phyloP scores from a whole-genome alignment of 1,140 invertebrate genomes.

The Drosophila tristis region DNA sequence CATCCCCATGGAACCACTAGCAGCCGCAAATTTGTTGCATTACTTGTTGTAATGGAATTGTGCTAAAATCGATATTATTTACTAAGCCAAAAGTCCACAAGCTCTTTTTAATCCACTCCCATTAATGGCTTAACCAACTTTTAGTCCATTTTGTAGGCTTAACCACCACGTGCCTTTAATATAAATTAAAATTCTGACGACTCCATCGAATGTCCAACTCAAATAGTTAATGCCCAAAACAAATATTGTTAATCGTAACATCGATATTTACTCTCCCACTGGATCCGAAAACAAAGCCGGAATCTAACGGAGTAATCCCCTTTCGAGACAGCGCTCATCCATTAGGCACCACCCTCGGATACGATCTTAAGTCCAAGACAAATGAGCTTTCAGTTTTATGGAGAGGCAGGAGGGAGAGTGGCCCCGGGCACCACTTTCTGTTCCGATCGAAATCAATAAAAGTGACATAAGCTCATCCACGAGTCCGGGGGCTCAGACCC shows the following conservation, averaged over 20 bases:
- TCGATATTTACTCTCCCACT: slow-evolving; percentile 45
- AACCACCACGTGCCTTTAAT: slow-evolving; percentile 43
- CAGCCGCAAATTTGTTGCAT: no score
- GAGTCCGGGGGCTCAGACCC: slow-evolving; percentile 15
- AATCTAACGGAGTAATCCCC: slow-evolving; percentile 46
- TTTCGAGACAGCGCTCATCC: slow-evolving; percentile 41
- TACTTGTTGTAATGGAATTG: no score
- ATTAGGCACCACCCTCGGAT: slow-evolving; percentile 42
- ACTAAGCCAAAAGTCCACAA: no score
- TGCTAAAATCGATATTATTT: no score
- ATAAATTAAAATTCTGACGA: slow-evolving; percentile 20
- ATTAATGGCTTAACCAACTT: no score
- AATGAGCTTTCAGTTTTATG: slow-evolving; percentile 66
- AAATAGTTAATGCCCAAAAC: slow-evolving; percentile 34
- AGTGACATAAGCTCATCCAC: slow-evolving; percentile 75
- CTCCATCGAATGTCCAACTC: slow-evolving; percentile 22
- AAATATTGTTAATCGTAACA: slow-evolving; percentile 43
- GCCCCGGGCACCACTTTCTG: slow-evolving; percentile 27
- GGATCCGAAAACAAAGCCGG: slow-evolving; percentile 7
- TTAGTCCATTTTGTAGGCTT: not conserved
- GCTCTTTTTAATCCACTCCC: no score
- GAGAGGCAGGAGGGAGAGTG: slow-evolving; percentile 9
- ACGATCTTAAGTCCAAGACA: slow-evolving; percentile 64
- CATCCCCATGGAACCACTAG: no score
- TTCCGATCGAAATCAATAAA: slow-evolving; percentile 75